Percentiles rank a stretch among this genome's conserved stretches.
These are phyloP conservation scores for Drosophila santomea DNA, from an alignment of 1,140 invertebrate species.

Conservation along the genomic window DNA sequence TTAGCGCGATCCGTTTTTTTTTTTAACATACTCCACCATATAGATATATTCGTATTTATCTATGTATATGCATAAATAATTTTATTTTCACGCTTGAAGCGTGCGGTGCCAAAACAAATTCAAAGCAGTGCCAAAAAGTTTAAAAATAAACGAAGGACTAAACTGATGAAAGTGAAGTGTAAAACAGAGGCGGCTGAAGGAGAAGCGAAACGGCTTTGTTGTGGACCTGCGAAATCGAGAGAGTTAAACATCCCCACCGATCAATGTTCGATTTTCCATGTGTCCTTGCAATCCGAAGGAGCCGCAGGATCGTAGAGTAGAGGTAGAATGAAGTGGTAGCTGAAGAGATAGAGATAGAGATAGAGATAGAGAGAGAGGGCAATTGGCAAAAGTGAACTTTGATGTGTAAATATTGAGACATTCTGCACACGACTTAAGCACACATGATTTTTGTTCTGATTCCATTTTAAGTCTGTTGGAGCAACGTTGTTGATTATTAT, in stretches of 20 bases:
- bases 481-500: conserved; percentile 84
- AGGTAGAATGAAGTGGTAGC: not conserved
- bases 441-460: conserved; percentile 60
- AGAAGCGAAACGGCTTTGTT: not conserved
- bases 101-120: conserved; percentile 78
- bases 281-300: conserved; percentile 1
- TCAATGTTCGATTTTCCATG: conserved; percentile 37
- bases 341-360: not conserved
- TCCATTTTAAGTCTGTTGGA: conserved; percentile 78
- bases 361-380: not conserved
- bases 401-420: conserved; percentile 58
- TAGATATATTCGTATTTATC: conserved; percentile 36
- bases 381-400: conserved; percentile 51
- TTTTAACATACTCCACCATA: conserved; percentile 37
- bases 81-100: conserved; percentile 72
- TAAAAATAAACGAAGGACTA: conserved; percentile 32
- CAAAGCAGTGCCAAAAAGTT: conserved; percentile 77
- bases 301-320: not conserved
- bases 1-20: conserved; percentile 23
- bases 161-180: conserved; percentile 1
- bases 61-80: conserved; percentile 50
- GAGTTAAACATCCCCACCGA: conserved; percentile 61
- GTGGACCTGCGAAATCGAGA: conserved; percentile 9
- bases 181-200: not conserved
- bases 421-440: conserved; percentile 52